Base-by-base conservation (phyloP, 2,113 vertebrate genomes). In the Podilymbus podiceps region DNA sequence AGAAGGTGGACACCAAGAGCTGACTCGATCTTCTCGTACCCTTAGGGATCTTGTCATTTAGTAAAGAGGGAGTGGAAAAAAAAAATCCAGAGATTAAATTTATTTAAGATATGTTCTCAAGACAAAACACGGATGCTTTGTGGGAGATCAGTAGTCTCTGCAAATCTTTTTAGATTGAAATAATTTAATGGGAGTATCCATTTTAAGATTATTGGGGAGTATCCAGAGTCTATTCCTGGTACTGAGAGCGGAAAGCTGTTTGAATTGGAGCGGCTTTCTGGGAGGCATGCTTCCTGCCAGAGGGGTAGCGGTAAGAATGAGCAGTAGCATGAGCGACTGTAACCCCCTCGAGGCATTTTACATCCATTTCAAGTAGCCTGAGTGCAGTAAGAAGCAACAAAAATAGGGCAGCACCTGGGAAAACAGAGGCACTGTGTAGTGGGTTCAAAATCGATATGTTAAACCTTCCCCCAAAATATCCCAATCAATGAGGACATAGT, bases 171-270 rank as follows among this genome's bases (percentile, higher is more conserved):
- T 82, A 44, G 15, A 15, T 20, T 23, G 82, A 53, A 78, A n/a
- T 88, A 71, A 85, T 73, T 67, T 5, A 64, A 90, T 60, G 50
- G 82, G 74, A 94, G 53, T 75, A 40, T 88, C 88, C 92, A 72
- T 53, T 79, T 85, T 20, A 35, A 78, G 89, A 50, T 91, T 88
- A 22, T 5, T 64, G 74, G 82, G 90, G 88, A 85, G 58, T 76
- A 72, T 91, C 88, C 71, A 85, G 88, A 52, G 35, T 60, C 85
- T 94, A 69, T 95, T 96, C 82, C 85, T 75, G 85, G 75, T 88
- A 18, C 8, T 2, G 68, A 60, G 94, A 38, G 52, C 9, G 42
- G 88, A 79, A 85, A 79, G 82, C 49, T 85, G 44, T 44, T 91
- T 85, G 71, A 82, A 73, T 62, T 68, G 90, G 63, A 92, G 75